These are phyloP conservation scores for Calosoma granatense DNA, from an alignment of 1,140 invertebrate species.

Conservation along the genomic window DNA sequence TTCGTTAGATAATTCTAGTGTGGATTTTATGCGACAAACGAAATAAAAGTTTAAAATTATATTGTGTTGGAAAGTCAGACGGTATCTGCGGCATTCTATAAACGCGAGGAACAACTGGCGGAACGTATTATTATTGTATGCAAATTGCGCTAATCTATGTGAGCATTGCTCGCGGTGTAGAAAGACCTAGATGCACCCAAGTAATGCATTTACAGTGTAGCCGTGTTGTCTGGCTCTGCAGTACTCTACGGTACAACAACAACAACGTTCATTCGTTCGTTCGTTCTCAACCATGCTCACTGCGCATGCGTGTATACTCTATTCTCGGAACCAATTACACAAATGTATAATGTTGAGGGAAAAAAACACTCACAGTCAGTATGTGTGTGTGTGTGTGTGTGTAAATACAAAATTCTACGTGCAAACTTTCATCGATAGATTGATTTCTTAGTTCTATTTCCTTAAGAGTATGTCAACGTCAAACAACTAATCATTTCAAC, in stretches of 20 bases:
- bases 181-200: background rate
- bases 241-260: no score
- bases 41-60: constrained; percentile 4
- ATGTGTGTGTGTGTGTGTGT: no score
- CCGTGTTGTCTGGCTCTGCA: no score
- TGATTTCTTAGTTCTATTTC: background rate
- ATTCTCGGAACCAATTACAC: background rate
- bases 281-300: no score
- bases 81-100: constrained; percentile 1
- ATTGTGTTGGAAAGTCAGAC: background rate
- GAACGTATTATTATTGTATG: constrained; percentile 7
- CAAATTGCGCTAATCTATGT: constrained; percentile 8
- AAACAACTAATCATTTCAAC: background rate
- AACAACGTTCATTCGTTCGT: no score
- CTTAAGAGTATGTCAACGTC: background rate
- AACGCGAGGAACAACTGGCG: background rate
- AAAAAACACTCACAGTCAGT: no score
- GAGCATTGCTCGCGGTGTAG: constrained; percentile 1
- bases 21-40: background rate
- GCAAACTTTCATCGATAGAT: background rate
- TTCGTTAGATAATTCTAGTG: background rate
- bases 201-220: no score
- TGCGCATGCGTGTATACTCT: background rate
- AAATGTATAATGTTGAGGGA: no score
- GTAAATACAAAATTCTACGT: no score